A percentile compares a stretch with the other conserved stretches of the same genome.
phyloP scores from a whole-genome alignment of 2,888 invertebrate species.

The Apodemia zela region DNA sequence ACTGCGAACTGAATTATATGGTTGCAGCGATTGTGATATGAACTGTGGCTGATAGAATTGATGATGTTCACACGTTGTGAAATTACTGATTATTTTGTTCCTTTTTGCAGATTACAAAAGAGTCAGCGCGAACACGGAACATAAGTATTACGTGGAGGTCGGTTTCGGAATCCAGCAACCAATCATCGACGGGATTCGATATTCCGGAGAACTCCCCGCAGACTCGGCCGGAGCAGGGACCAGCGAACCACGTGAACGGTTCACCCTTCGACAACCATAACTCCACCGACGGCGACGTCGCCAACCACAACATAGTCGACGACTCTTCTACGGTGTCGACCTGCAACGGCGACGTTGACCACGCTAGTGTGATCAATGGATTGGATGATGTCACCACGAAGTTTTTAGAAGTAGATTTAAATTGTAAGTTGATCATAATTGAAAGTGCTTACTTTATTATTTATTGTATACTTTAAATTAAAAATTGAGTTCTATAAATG shows the following conservation, averaged over 20 bases:
- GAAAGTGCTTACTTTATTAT: too few relatives aligned
- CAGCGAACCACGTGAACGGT: constrained; percentile 3
- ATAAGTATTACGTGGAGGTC: constrained; percentile 76
- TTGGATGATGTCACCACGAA: constrained; percentile 53
- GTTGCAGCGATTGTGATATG: too few relatives aligned
- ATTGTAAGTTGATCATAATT: constrained; percentile 48
- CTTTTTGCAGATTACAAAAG: constrained; percentile 49
- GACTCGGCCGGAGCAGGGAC: constrained; percentile 33
- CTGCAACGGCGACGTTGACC: constrained; percentile 35
- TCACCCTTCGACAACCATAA: constrained; percentile 30
- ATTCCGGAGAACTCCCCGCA: constrained; percentile 45
- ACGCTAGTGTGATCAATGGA: constrained; percentile 44
- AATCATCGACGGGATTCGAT: constrained; percentile 63
- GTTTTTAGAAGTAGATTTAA: constrained; percentile 67
- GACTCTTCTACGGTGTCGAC: constrained; percentile 33
- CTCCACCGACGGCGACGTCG: constrained; percentile 36
- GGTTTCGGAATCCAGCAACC: constrained; percentile 72
- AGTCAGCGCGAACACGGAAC: constrained; percentile 56
- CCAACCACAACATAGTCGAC: constrained; percentile 43
- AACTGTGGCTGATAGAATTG: too few relatives aligned
- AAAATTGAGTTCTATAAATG: too few relatives aligned
- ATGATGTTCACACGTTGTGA: too few relatives aligned
- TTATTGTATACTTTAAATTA: too few relatives aligned
- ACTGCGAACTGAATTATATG: too few relatives aligned
- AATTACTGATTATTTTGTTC: too few relatives aligned